Evolutionary conservation across 2,888 invertebrate genomes (phyloP), one percentile per base, ranked within the genome.

Genomic region (Tridacna gigas): DNA sequence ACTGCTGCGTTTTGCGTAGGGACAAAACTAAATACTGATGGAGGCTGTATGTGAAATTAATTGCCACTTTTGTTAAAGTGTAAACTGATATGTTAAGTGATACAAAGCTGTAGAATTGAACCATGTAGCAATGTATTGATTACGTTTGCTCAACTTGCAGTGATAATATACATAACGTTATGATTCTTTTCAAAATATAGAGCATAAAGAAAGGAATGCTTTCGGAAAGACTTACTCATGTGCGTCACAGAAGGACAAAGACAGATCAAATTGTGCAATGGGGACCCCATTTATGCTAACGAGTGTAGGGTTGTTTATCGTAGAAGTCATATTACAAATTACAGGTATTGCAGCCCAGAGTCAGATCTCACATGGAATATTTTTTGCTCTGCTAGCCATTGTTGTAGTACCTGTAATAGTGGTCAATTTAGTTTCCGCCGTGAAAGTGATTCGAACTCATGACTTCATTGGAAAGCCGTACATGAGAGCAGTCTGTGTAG

Each of bases 381-480:
- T 88, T 63, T 69, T 88, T 13, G 56, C 87, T 1, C 67, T 89
- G n/a, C 51, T 91, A 11, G 69, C 82, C 22, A 18, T 91, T 15
- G 82, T 89, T 15, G 77, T 89, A 25, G 80, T 75, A 5, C 84
- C 91, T 7, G 76, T 90, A 20, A 77, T 91, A 25, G 20, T 90
- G 13, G 89, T 89, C 12, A 91, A 91, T 81, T 73, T 90, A 18
- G 82, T 90, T 5, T 92, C 92, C 0, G 88, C 90, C 12, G 81
- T 89, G 15, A 84, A 89, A 74, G 90, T 91, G 15, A 85, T 88
- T 12, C 80, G 82, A 45, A 88, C 87, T 0, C 86, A 89, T 77
- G 90, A 89, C 63, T 89, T 89, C 74, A 80, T 83, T 9, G 89
- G 85, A 20, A 80, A 84, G 78, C 77, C 79, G n/a, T 77, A 74